These are phyloP conservation scores for Euclidia mi DNA, from an alignment of 2,888 invertebrate species.

Conservation along the genomic window DNA sequence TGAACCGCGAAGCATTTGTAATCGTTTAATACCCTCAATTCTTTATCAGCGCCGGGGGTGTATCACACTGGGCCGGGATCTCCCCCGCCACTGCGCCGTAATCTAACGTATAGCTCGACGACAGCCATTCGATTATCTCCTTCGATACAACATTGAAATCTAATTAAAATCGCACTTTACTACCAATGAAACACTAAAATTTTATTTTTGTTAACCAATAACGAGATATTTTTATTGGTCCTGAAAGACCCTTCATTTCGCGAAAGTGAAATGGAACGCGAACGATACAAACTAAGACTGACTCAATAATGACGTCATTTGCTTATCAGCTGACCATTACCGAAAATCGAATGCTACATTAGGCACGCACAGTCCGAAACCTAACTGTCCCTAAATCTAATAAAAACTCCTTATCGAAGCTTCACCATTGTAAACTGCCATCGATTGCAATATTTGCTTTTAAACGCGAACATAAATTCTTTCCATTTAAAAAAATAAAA, in stretches of 20 bases:
- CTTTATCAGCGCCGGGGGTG: slow-evolving; percentile 86
- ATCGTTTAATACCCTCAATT: slow-evolving; percentile 90
- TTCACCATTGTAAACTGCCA: slow-evolving; percentile 80
- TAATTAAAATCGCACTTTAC: slow-evolving; percentile 55
- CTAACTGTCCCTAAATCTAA: slow-evolving; percentile 78
- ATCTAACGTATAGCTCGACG: slow-evolving; percentile 82
- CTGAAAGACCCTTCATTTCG: slow-evolving; percentile 41
- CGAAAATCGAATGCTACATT: slow-evolving; percentile 89
- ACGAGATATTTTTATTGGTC: slow-evolving; percentile 57
- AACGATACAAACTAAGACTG: slow-evolving; percentile 83
- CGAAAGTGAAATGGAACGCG: slow-evolving; percentile 68
- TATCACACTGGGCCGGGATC: slow-evolving; percentile 70
- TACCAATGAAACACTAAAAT: slow-evolving; percentile 39
- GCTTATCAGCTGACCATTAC: slow-evolving; percentile 90
- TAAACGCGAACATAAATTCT: slow-evolving; percentile 85
- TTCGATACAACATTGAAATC: slow-evolving; percentile 63
- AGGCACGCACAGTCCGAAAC: slow-evolving; percentile 84
- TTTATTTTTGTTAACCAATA: slow-evolving; percentile 56
- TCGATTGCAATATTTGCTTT: slow-evolving; percentile 86
- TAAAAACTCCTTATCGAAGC: slow-evolving; percentile 87
- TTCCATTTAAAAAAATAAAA: slow-evolving; percentile 88
- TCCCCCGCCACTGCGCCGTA: slow-evolving; percentile 61
- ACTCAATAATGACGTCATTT: slow-evolving; percentile 88
- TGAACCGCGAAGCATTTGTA: slow-evolving; percentile 90
- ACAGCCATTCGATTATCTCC: slow-evolving; percentile 82